These are phyloP conservation scores for Balearica regulorum DNA, from an alignment of 2,797 vertebrate genomes.

Conservation along the genomic window DNA sequence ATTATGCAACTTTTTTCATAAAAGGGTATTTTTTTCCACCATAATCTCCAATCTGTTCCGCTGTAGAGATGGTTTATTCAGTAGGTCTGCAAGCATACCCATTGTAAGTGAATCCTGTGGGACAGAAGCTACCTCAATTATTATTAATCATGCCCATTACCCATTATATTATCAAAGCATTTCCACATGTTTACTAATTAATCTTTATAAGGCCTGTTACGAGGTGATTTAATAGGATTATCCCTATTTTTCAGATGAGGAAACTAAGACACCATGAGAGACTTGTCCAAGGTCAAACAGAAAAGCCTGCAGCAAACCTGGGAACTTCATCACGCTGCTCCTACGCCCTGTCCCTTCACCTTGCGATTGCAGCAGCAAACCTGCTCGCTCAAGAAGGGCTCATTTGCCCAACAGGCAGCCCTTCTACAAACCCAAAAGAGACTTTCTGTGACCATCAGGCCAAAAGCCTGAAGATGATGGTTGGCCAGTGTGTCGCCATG, in stretches of 20 bases:
- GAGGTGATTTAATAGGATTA: conserved; percentile 35
- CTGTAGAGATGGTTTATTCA: not conserved
- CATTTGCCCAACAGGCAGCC: not conserved
- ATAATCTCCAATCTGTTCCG: not conserved
- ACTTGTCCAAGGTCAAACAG: not conserved
- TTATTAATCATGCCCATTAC: not conserved
- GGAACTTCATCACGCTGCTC: not conserved
- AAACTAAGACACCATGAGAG: not conserved
- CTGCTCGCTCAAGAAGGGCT: not conserved
- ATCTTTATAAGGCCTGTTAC: not conserved
- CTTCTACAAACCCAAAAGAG: not conserved
- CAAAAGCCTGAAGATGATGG: not conserved
- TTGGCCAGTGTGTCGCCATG: not conserved
- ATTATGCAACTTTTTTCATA: not conserved
- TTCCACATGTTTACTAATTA: conserved; percentile 1
- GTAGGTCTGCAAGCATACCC: not conserved
- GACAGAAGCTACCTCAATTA: not conserved
- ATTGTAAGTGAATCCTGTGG: not conserved
- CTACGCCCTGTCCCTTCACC: not conserved
- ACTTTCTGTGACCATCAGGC: not conserved
- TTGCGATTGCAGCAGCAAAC: accelerated
- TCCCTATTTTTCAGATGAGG: not conserved
- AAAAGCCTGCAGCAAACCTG: not conserved
- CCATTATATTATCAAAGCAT: not conserved
- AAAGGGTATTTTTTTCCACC: not conserved